Base-by-base conservation (phyloP, 2,888 invertebrate species). In the Holacanthella duospinosa region DNA sequence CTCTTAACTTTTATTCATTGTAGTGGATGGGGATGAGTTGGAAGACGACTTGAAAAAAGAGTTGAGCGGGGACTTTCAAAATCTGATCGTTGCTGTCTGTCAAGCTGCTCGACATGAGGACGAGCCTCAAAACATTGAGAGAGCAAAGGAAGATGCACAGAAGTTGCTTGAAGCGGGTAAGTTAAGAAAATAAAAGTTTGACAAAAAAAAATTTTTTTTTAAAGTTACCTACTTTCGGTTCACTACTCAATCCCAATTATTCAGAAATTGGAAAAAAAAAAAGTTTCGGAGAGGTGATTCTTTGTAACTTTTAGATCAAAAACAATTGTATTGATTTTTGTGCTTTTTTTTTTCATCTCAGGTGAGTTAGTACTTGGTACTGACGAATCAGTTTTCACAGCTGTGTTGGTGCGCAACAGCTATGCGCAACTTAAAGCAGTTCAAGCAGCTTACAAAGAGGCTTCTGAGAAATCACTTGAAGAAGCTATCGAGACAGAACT, bases 21-120 rank as follows among this genome's bases (percentile, higher is more conserved):
- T 63, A 74, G 74, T 69, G 69, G 77, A 74, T 71, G 75, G 73
- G 2, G 75, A 75, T 59, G 71, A 72, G 36, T 68, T 80, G 62
- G 79, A 80, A 68, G 74, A 76, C 21, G 77, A 78, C 66, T 75
- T 80, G 27, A 72, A 75, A 55, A 77, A 77, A 54, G 82, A 82
- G 70, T 78, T 80, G 1, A 78, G 78, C 67, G 81, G 81, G 19
- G 77, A 79, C 73, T 81, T 82, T 74, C 76, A 78, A 69, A 75
- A 79, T 25, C 75, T 82, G 55, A 76, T 81, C 58, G 76, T 80
- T 44, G 77, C 79, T 29, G 68, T 77, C 25, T 67, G 68, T 28
- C 72, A 74, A 64, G 72, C 61, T 48, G 68, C 67, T 21, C 63
- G 72, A 36, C 71, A 73, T 64, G 73, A 72, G 48, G 68, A 70